Evolutionary conservation across 1,140 invertebrate species (phyloP).

Genomic region (Lepidurus arcticus): DNA sequence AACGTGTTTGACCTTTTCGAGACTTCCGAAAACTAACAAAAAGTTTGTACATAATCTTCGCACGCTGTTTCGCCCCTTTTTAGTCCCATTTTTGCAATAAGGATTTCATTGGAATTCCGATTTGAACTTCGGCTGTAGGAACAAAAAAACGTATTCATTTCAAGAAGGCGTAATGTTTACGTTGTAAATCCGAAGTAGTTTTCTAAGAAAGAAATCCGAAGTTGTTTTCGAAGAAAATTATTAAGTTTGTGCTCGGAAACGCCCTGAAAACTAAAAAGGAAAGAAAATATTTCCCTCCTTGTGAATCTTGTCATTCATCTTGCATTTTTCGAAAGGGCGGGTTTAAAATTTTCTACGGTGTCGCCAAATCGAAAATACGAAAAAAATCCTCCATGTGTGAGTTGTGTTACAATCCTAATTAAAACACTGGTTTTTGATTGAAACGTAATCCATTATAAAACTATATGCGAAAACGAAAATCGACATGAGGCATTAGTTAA

Average conservation of each 20-base stretch:
- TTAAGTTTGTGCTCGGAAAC: neutral
- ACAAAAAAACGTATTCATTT: too few species aligned
- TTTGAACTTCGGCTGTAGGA: neutral
- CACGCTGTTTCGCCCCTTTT: neutral
- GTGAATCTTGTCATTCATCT: conserved; percentile 24
- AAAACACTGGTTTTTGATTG: neutral
- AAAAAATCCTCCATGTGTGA: conserved; percentile 1
- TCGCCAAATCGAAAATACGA: neutral
- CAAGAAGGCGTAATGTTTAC: too few species aligned
- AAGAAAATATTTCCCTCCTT: conserved; percentile 25
- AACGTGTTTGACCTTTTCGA: neutral
- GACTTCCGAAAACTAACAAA: neutral
- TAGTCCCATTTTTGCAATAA: neutral
- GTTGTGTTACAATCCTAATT: conserved; percentile 13
- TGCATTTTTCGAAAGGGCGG: conserved; percentile 24
- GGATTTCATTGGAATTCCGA: neutral
- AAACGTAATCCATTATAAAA: neutral
- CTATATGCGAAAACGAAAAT: neutral
- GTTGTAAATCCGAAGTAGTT: too few species aligned
- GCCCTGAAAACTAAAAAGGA: conserved; percentile 16
- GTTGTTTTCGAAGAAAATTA: too few species aligned
- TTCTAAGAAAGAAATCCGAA: too few species aligned
- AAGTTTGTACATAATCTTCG: neutral
- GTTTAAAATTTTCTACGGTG: neutral
- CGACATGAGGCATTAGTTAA: neutral